These are phyloP conservation scores for human DNA, from an alignment of 2,113 vertebrate species.

Conservation along the genomic window DNA sequence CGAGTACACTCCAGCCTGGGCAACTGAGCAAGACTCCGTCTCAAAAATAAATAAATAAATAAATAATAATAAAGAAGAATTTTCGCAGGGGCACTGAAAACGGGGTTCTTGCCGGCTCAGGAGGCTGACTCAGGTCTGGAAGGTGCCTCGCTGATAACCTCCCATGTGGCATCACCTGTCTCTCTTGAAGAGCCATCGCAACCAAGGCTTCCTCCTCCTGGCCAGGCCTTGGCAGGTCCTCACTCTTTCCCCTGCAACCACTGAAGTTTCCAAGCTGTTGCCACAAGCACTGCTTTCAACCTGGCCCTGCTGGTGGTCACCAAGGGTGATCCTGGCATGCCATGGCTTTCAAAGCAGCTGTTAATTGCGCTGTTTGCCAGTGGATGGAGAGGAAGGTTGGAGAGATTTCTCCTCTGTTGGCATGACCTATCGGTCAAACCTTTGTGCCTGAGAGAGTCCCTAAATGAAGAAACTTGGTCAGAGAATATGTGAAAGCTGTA, in stretches of 20 bases:
- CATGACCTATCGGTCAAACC: rapidly evolving
- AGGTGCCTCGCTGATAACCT: rapidly evolving
- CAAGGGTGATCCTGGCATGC: background rate
- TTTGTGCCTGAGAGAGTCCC: background rate
- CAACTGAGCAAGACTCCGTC: too few species aligned
- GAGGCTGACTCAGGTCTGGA: background rate
- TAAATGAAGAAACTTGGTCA: background rate
- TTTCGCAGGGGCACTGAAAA: background rate
- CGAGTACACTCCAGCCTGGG: too few species aligned
- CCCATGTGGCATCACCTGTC: rapidly evolving
- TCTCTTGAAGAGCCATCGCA: background rate
- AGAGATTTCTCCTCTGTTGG: background rate
- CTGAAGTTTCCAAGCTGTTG: background rate
- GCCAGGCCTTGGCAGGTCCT: too few species aligned
- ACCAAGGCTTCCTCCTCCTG: rapidly evolving
- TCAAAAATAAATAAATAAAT: too few species aligned
- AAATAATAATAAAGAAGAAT: too few species aligned
- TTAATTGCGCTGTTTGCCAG: rapidly evolving
- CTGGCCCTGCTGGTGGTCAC: background rate
- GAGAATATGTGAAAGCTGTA: background rate
- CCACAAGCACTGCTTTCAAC: background rate
- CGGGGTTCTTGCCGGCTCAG: background rate
- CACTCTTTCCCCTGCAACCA: background rate
- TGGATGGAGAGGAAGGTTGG: rapidly evolving
- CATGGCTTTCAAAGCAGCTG: background rate